phyloP scores from a whole-genome alignment of 2,888 invertebrate species.

The Crioceris asparagi region DNA sequence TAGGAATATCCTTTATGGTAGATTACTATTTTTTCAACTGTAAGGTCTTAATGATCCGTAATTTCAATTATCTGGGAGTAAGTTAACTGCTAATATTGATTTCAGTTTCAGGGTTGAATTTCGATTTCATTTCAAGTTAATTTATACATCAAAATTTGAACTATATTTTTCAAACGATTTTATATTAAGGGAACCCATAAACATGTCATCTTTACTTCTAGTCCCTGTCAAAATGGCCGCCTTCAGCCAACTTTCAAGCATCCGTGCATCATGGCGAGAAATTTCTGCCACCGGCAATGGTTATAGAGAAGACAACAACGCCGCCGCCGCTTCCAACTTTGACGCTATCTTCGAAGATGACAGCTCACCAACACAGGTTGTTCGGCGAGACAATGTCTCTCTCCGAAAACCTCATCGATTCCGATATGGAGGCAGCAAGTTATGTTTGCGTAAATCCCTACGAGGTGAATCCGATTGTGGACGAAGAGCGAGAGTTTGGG shows the following conservation, averaged over 20 bases:
- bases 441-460: constrained; percentile 29
- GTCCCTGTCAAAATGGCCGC: constrained; percentile 29
- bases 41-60: too few species aligned
- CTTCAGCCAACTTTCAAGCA: constrained; percentile 30
- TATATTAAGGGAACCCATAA: not conserved
- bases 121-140: too few species aligned
- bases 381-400: constrained; percentile 11
- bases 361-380: constrained; percentile 6
- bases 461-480: constrained; percentile 27
- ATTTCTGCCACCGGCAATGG: constrained; percentile 16
- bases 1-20: too few species aligned
- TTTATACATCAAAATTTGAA: too few species aligned
- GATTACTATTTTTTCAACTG: too few species aligned
- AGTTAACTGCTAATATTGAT: too few species aligned
- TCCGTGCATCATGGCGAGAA: constrained; percentile 42
- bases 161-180: too few species aligned
- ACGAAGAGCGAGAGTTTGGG: constrained; percentile 7
- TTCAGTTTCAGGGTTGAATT: too few species aligned
- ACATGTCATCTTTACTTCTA: constrained; percentile 14
- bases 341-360: constrained; percentile 9
- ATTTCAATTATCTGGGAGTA: too few species aligned
- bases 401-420: constrained; percentile 16
- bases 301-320: not conserved
- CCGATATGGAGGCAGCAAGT: constrained; percentile 23
- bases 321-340: not conserved